These are phyloP conservation scores for Conops quadrifasciatus DNA, from an alignment of 2,888 invertebrate genomes.

Conservation along the genomic window DNA sequence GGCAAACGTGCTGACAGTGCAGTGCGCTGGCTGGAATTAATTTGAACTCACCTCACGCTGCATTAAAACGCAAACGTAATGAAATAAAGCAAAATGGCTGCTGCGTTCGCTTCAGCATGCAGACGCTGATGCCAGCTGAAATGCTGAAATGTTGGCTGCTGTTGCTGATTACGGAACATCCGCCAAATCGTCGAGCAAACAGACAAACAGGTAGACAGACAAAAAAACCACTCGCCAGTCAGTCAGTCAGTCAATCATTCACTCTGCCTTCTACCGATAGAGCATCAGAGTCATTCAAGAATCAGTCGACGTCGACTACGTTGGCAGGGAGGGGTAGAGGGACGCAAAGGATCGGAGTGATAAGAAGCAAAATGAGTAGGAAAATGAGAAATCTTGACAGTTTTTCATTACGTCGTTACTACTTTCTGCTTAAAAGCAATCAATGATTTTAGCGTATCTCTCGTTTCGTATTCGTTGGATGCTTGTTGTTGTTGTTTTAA, in stretches of 20 bases:
- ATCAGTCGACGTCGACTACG: neutral
- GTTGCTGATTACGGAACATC: slow-evolving; percentile 4
- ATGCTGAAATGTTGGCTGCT: neutral
- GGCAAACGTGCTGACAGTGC: slow-evolving; percentile 2
- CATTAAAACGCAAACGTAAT: neutral
- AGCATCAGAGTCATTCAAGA: neutral
- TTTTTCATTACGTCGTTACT: neutral
- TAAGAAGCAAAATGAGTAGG: neutral
- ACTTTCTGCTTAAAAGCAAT: neutral
- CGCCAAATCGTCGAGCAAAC: neutral
- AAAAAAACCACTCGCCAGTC: neutral
- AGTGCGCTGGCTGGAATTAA: neutral
- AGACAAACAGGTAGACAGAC: neutral
- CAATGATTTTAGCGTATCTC: neutral
- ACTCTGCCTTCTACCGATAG: neutral
- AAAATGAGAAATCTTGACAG: neutral
- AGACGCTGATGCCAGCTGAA: neutral
- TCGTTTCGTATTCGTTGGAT: neutral
- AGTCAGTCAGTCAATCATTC: neutral
- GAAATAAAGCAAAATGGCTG: slow-evolving; percentile 20
- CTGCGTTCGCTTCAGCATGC: neutral
- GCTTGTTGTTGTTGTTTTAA: slow-evolving; percentile 4
- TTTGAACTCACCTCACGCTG: neutral
- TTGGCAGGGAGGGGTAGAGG: neutral
- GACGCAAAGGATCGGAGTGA: neutral